Evolutionary conservation across 2,797 vertebrate species (phyloP).

Genomic region (Fistularia tabacaria): DNA sequence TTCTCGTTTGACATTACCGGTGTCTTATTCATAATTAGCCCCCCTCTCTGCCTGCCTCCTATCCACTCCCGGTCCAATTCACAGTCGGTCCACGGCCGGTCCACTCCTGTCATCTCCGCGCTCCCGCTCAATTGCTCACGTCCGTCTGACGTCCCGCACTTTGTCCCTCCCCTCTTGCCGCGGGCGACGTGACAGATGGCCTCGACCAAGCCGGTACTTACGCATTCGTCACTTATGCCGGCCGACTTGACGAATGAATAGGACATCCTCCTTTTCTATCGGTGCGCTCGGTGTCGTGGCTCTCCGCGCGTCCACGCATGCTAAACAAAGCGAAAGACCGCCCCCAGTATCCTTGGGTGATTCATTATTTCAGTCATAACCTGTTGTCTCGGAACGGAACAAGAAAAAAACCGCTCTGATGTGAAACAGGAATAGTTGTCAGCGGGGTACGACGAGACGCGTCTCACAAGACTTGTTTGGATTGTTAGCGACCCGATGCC

Average conservation of each 20-base stretch:
- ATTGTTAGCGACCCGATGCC: conserved; percentile 72
- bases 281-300: conserved; percentile 8
- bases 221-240: conserved; percentile 37
- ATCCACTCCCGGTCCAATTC: conserved; percentile 5
- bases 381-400: conserved; percentile 1
- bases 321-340: no score
- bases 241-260: conserved; percentile 33
- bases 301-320: no score
- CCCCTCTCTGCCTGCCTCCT: not conserved
- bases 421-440: not conserved
- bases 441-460: no score
- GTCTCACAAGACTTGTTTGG: conserved; percentile 61
- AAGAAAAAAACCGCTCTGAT: no score
- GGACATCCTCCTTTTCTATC: not conserved
- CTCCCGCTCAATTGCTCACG: conserved; percentile 29
- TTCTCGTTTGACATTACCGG: conserved; percentile 38
- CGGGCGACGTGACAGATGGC: conserved; percentile 42
- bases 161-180: conserved; percentile 18
- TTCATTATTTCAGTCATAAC: conserved; percentile 4
- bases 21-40: conserved; percentile 25
- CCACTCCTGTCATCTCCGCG: conserved; percentile 9
- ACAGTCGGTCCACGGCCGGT: not conserved
- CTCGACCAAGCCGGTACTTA: conserved; percentile 36
- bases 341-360: no score
- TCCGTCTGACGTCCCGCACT: conserved; percentile 17